Percentiles rank a stretch among this genome's conserved stretches.
phyloP scores from a whole-genome alignment of 2,113 vertebrate genomes.

The Ammodytes marinus region DNA sequence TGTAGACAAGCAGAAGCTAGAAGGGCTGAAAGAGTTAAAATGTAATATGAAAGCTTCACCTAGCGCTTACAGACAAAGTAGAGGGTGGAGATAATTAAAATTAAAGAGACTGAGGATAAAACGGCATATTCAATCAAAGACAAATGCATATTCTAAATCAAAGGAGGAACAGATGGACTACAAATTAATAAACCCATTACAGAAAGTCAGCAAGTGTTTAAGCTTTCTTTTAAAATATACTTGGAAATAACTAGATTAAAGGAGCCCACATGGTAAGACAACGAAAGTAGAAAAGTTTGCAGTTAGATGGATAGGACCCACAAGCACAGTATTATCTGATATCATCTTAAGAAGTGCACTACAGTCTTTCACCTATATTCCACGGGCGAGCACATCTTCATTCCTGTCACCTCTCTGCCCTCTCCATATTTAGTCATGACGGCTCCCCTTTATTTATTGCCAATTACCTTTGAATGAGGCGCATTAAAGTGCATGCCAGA shows the following conservation, averaged over 20 bases:
- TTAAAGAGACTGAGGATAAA: conserved; percentile 42
- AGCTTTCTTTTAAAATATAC: conserved; percentile 4
- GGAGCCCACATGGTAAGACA: neutral
- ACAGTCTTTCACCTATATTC: neutral
- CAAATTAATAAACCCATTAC: conserved; percentile 36
- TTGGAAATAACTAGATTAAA: conserved; percentile 13
- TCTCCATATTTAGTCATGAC: conserved; percentile 28
- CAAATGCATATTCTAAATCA: conserved; percentile 22
- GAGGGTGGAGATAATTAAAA: conserved; percentile 44
- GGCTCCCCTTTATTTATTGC: conserved; percentile 38
- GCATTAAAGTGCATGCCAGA: conserved; percentile 45
- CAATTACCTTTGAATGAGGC: conserved; percentile 49
- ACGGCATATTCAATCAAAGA: conserved; percentile 63
- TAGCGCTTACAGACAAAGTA: conserved; percentile 6
- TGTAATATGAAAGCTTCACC: conserved; percentile 25
- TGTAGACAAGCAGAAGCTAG: neutral
- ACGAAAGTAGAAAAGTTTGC: neutral
- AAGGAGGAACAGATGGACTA: conserved; percentile 53
- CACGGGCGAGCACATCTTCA: neutral
- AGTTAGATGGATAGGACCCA: neutral
- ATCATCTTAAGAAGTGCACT: neutral
- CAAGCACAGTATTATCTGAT: neutral
- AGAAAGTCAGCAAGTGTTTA: conserved; percentile 10
- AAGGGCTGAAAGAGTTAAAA: neutral
- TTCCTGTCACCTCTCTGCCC: conserved; percentile 8